Base-by-base conservation (phyloP, 2,888 invertebrate species). In the Villa cingulata region DNA sequence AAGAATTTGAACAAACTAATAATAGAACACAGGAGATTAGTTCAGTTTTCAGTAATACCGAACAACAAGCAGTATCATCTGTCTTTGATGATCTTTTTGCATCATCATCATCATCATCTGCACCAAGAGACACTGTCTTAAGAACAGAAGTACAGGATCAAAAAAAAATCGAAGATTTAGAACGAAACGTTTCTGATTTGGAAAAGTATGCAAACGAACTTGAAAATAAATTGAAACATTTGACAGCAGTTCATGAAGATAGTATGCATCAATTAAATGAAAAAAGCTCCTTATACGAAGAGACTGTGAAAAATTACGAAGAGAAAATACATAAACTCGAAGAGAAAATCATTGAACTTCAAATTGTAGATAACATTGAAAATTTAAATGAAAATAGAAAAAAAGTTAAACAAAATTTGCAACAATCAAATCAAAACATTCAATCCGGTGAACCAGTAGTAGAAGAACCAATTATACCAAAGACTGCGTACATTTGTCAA, bases 401-500 rank as follows among this genome's bases (percentile, higher is more conserved):
- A 23, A n/a, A n/a, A n/a, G n/a, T n/a, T n/a, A n/a, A n/a, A n/a
- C n/a, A n/a, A n/a, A n/a, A n/a, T n/a, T n/a, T n/a, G n/a, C 7
- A 4, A 23, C 23, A 23, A 7, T 23, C 23, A 7, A 23, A 23
- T 23, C 23, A 23, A 23, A 23, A 23, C 7, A 4, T 6, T 6
- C 4, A 7, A 6, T 23, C 23, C 4, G 43, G 39, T 2, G 57
- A 59, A 46, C 63, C 64, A 15, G 62, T 68, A 7, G 58, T 58
- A 12, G 70, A 71, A 56, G 65, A 66, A 45, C 49, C 66, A 1
- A 74, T 78, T 51, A 66, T 71, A 36, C 69, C 76, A 15, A 74
- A 74, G 58, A 74, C 73, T 58, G 67, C 76, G 1, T 78, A 76
- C 56, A 50, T 72, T 2, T 77, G 77, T 57, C 72, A 73, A 51